Evolutionary conservation across 2,797 vertebrate species (phyloP), one percentile per base, ranked within the genome.

Genomic region (Chiloscyllium punctatum): DNA sequence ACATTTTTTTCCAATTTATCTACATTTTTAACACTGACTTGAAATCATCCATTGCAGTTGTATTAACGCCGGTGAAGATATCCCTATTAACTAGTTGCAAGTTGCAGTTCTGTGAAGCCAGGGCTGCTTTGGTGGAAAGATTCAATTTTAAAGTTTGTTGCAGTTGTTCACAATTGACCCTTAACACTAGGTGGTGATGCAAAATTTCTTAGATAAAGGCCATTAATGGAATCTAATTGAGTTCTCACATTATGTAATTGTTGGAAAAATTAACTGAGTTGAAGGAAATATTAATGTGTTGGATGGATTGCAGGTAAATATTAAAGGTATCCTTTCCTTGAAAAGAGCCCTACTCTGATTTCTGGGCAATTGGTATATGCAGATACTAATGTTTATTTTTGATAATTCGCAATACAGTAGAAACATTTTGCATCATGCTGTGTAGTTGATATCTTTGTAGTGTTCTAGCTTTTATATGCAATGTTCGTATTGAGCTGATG

Each of bases 361-460:
- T 95, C 72, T 74, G 72, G 94, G 72, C 51, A 57, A 74, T 95
- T 95, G 72, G 94, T 95, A 95, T 77, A 95, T 74, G 94, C 94
- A 95, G 69, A 95, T 95, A 95, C 94, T 95, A 74, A 95, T 95
- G 62, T 92, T 95, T 95, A 95, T 95, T 95, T 95, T 95, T 95
- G 94, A 95, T 95, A 95, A 53, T 95, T 77, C 48, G 42, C 77
- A 18, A 57, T 42, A 92, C 66, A 33, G 33, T 95, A 9, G 33
- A 95, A 95, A 27, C 94, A 53, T 95, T 95, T 77, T 21, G 72
- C 69, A 94, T 94, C 92, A 94, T 94, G 94, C 71, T 72, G 71
- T 57, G 94, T 77, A 77, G 88, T 91, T 90, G 62, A n/a, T 91
- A 74, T 95, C 48, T 77, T 62, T 95, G 71, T 95, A 72, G 71